Evolutionary conservation across 2,797 vertebrate genomes (phyloP).

Genomic region (Falco peregrinus): DNA sequence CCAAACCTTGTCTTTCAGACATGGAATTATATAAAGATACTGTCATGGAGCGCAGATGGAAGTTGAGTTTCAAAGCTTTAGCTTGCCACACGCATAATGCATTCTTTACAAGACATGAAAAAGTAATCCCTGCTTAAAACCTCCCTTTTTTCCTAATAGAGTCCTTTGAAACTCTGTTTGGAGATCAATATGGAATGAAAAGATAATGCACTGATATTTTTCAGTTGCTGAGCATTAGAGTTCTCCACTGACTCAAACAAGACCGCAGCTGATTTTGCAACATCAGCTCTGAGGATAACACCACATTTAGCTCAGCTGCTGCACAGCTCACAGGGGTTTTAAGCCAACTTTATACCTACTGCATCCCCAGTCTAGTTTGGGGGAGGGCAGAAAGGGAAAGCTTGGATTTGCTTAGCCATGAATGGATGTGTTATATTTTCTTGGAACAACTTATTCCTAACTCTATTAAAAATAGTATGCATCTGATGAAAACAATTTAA

Average conservation of each 20-base stretch:
- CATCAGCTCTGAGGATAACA: conserved; percentile 1
- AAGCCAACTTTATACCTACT: neutral
- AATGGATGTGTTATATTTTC: neutral
- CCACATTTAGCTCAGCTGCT: accelerated
- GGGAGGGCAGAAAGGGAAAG: neutral
- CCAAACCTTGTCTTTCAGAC: conserved; percentile 32
- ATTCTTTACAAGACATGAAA: conserved; percentile 35
- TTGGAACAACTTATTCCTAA: neutral
- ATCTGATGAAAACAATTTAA: neutral
- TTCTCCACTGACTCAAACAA: neutral
- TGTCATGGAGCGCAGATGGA: neutral
- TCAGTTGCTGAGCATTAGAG: conserved; percentile 24
- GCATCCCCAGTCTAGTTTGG: neutral
- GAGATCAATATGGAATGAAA: conserved; percentile 37
- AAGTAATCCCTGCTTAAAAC: conserved; percentile 26
- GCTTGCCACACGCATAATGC: neutral
- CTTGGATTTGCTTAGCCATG: neutral
- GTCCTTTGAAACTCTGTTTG: conserved; percentile 23
- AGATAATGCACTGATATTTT: conserved; percentile 7
- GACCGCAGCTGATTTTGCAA: neutral
- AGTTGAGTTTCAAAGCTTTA: conserved; percentile 47
- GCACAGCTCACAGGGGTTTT: neutral
- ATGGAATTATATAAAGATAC: conserved; percentile 25
- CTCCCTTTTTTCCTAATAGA: neutral
- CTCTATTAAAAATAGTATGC: neutral